Evolutionary conservation across 2,113 vertebrate genomes (phyloP).

Genomic region (Spea multiplicata): DNA sequence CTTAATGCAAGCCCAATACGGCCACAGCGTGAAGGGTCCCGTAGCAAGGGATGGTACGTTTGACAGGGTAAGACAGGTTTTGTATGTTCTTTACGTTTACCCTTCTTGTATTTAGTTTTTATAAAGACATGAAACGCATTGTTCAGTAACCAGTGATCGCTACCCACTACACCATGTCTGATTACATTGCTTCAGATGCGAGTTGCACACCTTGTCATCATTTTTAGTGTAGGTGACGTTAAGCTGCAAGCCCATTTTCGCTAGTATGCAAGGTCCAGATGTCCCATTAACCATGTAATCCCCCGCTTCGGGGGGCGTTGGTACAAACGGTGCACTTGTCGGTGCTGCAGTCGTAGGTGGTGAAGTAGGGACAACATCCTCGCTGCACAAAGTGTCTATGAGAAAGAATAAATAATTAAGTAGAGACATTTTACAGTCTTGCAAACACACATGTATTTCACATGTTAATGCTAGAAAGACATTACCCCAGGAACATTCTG

Average conservation of each 20-base stretch:
- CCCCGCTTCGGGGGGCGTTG: constrained; percentile 58
- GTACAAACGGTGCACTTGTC: constrained; percentile 50
- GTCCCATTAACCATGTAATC: constrained; percentile 68
- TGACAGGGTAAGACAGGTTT: no score
- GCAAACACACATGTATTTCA: no score
- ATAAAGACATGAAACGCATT: no score
- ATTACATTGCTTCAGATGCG: not conserved
- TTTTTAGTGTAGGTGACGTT: constrained; percentile 73
- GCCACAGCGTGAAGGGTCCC: no score
- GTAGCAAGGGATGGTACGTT: no score
- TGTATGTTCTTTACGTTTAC: no score
- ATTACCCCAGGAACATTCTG: no score
- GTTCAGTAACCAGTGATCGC: no score
- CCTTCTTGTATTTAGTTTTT: no score
- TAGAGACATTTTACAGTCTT: not conserved
- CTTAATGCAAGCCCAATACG: no score
- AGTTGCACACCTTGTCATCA: constrained; percentile 62
- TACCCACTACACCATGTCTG: no score
- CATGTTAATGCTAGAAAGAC: no score
- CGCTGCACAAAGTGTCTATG: constrained; percentile 75
- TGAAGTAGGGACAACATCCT: constrained; percentile 65
- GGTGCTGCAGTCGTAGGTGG: constrained; percentile 47
- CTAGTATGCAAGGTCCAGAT: constrained; percentile 80
- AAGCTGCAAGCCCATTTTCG: constrained; percentile 82
- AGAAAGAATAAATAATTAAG: not conserved